These are phyloP conservation scores for Corythornis leucogaster DNA, from an alignment of 2,797 vertebrate species.

Conservation along the genomic window DNA sequence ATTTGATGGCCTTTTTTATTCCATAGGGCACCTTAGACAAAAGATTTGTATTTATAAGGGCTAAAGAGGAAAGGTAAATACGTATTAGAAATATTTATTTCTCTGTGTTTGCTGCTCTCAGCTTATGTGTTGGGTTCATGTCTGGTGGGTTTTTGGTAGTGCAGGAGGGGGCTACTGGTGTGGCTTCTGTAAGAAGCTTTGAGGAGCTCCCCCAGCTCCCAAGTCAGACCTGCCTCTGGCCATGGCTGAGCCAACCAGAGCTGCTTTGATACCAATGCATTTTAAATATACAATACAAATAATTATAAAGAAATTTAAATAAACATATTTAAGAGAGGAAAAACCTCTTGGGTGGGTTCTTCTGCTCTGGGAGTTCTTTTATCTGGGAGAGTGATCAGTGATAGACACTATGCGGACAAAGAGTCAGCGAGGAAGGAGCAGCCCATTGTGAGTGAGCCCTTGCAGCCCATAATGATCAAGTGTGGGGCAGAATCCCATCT, in stretches of 20 bases:
- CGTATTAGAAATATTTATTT: background rate
- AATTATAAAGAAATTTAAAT: too few relatives aligned
- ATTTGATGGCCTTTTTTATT: background rate
- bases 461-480: too few relatives aligned
- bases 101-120: background rate
- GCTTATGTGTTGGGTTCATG: background rate
- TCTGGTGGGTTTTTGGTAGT: background rate
- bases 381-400: background rate
- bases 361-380: background rate
- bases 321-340: background rate
- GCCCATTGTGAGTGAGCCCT: too few relatives aligned
- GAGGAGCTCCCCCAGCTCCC: background rate
- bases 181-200: background rate
- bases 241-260: background rate
- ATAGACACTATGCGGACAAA: background rate
- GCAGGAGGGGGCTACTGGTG: background rate
- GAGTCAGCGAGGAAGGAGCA: background rate
- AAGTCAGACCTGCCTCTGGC: background rate
- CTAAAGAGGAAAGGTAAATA: background rate
- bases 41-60: background rate
- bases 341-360: background rate
- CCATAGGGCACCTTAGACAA: background rate
- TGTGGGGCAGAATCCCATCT: too few relatives aligned
- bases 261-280: background rate
- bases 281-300: too few relatives aligned